Percentiles rank a stretch among this genome's conserved stretches.
phyloP scores from a whole-genome alignment of 2,888 invertebrate genomes.

The Ochropacha duplaris region DNA sequence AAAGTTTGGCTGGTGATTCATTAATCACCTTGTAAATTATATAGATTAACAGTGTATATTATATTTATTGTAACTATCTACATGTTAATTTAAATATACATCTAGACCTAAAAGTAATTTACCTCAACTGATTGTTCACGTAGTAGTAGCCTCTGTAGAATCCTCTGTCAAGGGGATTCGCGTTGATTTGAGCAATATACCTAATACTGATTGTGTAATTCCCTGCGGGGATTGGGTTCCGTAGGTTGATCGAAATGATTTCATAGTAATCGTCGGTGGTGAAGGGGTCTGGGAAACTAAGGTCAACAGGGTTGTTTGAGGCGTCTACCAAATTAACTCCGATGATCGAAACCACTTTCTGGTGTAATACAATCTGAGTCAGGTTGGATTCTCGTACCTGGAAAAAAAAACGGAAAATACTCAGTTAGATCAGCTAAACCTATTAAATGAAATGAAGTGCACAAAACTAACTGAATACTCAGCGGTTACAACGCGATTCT shows the following conservation, averaged over 20 bases:
- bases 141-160: conserved; percentile 75
- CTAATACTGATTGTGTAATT: conserved; percentile 55
- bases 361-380: conserved; percentile 67
- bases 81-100: no score
- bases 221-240: conserved; percentile 43
- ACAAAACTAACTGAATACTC: no score
- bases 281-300: conserved; percentile 46
- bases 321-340: conserved; percentile 43
- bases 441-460: no score
- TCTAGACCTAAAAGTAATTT: no score
- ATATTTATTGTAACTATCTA: no score
- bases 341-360: conserved; percentile 60
- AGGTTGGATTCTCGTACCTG: conserved; percentile 56
- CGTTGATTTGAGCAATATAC: conserved; percentile 60
- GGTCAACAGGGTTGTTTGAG: conserved; percentile 36
- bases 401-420: conserved; percentile 11
- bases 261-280: conserved; percentile 61
- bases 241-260: conserved; percentile 59
- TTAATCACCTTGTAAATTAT: no score
- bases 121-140: conserved; percentile 48
- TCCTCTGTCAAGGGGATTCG: conserved; percentile 68
- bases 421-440: no score
- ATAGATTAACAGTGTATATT: no score
- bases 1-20: no score
- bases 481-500: no score